Evolutionary conservation across 2,888 invertebrate species (phyloP).

Genomic region (Mythimna lalbum): DNA sequence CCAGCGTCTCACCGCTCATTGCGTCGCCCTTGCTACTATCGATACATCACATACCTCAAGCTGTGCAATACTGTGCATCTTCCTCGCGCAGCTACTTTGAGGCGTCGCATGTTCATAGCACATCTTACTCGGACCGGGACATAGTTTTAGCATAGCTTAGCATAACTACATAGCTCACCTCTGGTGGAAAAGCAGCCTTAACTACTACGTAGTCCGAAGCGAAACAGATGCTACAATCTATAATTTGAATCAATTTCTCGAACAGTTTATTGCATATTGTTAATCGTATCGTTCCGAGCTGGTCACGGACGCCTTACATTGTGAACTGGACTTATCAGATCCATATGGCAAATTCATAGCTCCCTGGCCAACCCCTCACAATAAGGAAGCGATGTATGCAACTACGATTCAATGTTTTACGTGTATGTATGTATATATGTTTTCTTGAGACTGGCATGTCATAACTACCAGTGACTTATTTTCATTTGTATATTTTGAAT

Average conservation of each 20-base stretch:
- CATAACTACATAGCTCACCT: too few species aligned
- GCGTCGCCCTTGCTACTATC: too few species aligned
- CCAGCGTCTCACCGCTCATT: too few species aligned
- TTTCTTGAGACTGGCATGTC: background rate
- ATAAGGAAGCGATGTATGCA: slow-evolving; percentile 47
- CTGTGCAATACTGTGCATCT: too few species aligned
- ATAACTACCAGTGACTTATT: too few species aligned
- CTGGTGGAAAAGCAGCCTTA: too few species aligned
- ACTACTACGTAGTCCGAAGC: slow-evolving; percentile 18
- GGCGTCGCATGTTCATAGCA: too few species aligned
- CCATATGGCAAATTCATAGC: slow-evolving; percentile 51
- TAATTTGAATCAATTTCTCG: slow-evolving; percentile 65
- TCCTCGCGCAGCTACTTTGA: too few species aligned
- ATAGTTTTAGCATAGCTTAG: too few species aligned
- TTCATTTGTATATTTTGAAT: too few species aligned
- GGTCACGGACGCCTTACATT: slow-evolving; percentile 51
- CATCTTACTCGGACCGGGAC: too few species aligned
- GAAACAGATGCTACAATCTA: slow-evolving; percentile 58
- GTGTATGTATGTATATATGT: background rate
- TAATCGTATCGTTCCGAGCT: slow-evolving; percentile 50
- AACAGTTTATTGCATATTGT: slow-evolving; percentile 66
- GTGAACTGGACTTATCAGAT: slow-evolving; percentile 59
- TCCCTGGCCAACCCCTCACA: slow-evolving; percentile 45
- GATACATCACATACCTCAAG: too few species aligned
- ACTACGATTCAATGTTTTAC: background rate